Conservation (phyloP, 2,113 vertebrate genomes). For the Castor canadensis region DNA sequence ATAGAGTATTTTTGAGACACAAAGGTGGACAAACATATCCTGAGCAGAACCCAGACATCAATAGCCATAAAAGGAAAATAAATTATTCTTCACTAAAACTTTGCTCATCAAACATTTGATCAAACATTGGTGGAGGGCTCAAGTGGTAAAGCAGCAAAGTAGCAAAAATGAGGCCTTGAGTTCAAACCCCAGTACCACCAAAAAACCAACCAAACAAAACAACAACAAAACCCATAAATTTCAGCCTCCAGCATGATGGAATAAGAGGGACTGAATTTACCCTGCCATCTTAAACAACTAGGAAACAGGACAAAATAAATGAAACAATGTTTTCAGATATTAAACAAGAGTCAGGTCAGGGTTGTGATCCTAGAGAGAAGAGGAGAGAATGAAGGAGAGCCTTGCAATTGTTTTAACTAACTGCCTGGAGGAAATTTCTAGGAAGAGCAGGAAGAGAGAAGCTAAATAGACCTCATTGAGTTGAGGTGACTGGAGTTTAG, state of each 20-base stretch:
- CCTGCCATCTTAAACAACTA: neutral
- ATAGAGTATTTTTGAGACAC: constrained; percentile 1
- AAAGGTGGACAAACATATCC: neutral
- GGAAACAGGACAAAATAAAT: neutral
- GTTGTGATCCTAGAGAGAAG: neutral
- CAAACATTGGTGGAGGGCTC: too few species aligned
- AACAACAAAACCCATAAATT: too few species aligned
- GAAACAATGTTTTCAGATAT: neutral
- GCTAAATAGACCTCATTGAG: neutral
- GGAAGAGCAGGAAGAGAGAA: neutral
- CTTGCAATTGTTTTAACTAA: neutral
- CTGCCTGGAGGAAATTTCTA: neutral
- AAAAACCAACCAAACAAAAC: too few species aligned
- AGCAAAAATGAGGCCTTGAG: too few species aligned
- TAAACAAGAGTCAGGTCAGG: neutral
- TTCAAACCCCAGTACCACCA: too few species aligned
- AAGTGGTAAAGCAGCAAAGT: too few species aligned
- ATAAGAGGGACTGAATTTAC: neutral
- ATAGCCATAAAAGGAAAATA: neutral
- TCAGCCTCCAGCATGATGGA: neutral
- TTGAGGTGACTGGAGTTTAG: neutral
- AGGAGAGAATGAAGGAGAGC: neutral
- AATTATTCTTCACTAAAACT: neutral
- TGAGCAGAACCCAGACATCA: neutral
- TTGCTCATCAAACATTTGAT: neutral